A percentile compares a stretch with the other conserved stretches of the same genome.
Evolutionary conservation across 2,113 vertebrate genomes (phyloP).

Genomic region (Morone chrysops): DNA sequence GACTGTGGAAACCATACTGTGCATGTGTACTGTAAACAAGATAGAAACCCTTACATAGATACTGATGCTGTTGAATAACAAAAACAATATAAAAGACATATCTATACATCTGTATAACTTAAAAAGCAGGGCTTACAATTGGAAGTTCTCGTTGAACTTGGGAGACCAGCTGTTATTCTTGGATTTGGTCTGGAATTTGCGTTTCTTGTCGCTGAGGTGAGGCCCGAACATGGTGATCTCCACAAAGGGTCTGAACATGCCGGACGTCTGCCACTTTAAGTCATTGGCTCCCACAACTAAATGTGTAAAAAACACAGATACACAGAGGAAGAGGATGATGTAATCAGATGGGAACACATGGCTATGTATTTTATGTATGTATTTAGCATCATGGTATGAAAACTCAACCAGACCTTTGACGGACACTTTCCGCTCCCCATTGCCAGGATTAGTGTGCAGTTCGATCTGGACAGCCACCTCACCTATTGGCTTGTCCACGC

Average conservation of each 20-base stretch:
- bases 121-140: constrained; percentile 87
- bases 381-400: not conserved
- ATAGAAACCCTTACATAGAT: too few species aligned
- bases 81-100: not conserved
- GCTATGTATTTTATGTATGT: too few species aligned
- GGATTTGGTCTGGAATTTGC: constrained; percentile 97
- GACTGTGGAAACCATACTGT: not conserved
- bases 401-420: constrained; percentile 89
- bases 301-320: not conserved
- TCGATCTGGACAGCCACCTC: constrained; percentile 96
- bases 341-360: not conserved
- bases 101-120: not conserved
- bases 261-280: constrained; percentile 96
- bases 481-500: constrained; percentile 93
- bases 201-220: constrained; percentile 96
- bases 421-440: constrained; percentile 93
- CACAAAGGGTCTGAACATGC: constrained; percentile 98
- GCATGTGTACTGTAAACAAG: not conserved
- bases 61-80: not conserved
- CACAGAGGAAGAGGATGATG: too few species aligned
- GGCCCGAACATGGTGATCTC: constrained; percentile 97
- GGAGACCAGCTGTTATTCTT: constrained; percentile 99
- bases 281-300: constrained; percentile 95
- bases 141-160: constrained; percentile 97
- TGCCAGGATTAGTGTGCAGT: constrained; percentile 94